Evolutionary conservation across 1,140 invertebrate species (phyloP).

Genomic region (Calephelis virginiensis): DNA sequence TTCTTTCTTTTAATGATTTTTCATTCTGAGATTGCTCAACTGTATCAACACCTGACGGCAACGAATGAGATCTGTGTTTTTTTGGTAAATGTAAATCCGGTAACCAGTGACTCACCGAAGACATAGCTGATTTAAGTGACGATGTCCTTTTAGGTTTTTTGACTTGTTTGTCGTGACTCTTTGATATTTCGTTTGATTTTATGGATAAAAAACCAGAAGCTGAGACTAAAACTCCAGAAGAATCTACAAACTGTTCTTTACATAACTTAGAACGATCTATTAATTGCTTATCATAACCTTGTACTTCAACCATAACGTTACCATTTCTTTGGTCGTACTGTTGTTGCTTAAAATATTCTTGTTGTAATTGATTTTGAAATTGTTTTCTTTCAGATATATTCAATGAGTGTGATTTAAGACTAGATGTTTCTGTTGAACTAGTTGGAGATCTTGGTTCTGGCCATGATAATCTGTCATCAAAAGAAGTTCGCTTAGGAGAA

Average conservation of each 20-base stretch:
- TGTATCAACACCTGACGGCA: slow-evolving; percentile 84
- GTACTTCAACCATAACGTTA: slow-evolving; percentile 70
- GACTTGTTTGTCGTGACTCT: slow-evolving; percentile 78
- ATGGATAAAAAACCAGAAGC: slow-evolving; percentile 91
- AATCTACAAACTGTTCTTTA: slow-evolving; percentile 71
- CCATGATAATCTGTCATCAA: slow-evolving; percentile 81
- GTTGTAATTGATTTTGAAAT: slow-evolving; percentile 79
- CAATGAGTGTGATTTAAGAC: slow-evolving; percentile 80
- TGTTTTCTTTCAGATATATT: slow-evolving; percentile 81
- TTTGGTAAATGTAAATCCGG: slow-evolving; percentile 89
- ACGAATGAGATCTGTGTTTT: slow-evolving; percentile 87
- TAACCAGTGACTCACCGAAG: slow-evolving; percentile 87
- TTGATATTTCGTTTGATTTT: slow-evolving; percentile 81
- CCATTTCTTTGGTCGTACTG: slow-evolving; percentile 75
- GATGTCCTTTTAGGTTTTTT: slow-evolving; percentile 87
- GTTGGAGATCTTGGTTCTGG: slow-evolving; percentile 80
- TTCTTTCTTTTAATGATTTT: slow-evolving; percentile 72
- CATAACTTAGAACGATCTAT: slow-evolving; percentile 53
- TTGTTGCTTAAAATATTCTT: slow-evolving; percentile 78
- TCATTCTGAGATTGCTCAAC: slow-evolving; percentile 72
- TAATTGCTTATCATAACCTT: slow-evolving; percentile 68
- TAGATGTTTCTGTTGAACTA: slow-evolving; percentile 81
- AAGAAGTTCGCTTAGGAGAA: slow-evolving; percentile 80
- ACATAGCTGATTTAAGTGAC: slow-evolving; percentile 89
- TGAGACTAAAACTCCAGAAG: slow-evolving; percentile 85